Evolutionary conservation across 2,113 vertebrate species (phyloP).

Genomic region (Halcyon malimbica): DNA sequence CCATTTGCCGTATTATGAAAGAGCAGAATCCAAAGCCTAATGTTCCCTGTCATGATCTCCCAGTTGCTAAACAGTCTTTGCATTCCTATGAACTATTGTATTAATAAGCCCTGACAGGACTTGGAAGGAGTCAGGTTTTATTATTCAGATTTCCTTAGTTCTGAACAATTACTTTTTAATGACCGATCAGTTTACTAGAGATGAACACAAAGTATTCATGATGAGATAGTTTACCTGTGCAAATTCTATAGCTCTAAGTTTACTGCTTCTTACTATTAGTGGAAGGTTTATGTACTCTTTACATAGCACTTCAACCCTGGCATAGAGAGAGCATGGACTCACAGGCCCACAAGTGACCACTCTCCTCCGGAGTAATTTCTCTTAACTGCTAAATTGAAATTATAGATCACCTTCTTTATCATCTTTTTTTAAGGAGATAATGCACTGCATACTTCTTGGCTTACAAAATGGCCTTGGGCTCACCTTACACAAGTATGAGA

Average conservation of each 20-base stretch:
- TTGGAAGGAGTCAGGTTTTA: background rate
- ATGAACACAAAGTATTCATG: background rate
- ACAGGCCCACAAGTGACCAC: fast-evolving
- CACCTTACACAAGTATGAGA: background rate
- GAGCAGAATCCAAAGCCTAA: background rate
- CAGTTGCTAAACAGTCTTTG: background rate
- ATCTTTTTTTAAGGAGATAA: background rate
- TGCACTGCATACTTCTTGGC: background rate
- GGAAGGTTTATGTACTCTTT: background rate
- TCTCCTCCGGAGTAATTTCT: background rate
- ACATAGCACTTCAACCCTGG: background rate
- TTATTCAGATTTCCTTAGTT: background rate
- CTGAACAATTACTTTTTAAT: background rate
- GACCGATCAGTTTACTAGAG: background rate
- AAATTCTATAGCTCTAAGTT: background rate
- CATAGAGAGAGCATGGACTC: background rate
- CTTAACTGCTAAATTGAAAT: background rate
- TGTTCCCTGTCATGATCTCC: background rate
- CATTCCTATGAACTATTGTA: background rate
- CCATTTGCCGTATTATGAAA: background rate
- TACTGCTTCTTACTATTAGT: background rate
- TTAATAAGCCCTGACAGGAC: background rate
- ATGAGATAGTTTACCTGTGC: background rate
- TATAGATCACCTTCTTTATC: background rate
- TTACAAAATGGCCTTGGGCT: background rate